phyloP scores from a whole-genome alignment of 2,113 vertebrate genomes.

The Euleptes europaea region DNA sequence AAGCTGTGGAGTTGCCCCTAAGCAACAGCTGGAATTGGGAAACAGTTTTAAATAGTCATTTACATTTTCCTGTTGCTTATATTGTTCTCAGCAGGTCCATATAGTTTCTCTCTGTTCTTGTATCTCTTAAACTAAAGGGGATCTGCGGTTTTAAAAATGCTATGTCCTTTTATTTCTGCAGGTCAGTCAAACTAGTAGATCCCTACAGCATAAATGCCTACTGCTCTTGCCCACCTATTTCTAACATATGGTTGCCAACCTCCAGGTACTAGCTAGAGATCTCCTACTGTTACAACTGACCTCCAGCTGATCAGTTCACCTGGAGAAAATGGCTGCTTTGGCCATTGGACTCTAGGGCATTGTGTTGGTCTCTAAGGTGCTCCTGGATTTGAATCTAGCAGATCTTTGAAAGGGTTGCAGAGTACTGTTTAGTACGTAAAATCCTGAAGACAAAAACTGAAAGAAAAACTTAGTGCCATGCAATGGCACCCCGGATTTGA shows the following conservation, averaged over 20 bases:
- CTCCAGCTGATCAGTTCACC: no score
- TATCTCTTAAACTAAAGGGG: no score
- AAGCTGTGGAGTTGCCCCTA: background rate
- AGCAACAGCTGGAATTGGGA: background rate
- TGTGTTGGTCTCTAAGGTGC: no score
- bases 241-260: background rate
- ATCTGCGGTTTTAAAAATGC: no score
- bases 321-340: no score
- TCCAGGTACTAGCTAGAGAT: no score
- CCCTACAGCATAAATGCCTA: background rate
- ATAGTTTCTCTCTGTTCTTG: background rate
- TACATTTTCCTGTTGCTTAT: background rate
- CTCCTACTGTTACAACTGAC: no score
- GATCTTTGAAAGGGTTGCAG: background rate
- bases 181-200: background rate
- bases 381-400: no score
- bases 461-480: background rate
- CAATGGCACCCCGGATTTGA: rapidly evolving
- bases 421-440: background rate
- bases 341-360: no score
- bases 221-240: background rate
- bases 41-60: background rate
- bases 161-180: background rate
- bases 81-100: background rate
- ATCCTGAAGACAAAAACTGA: background rate